Evolutionary conservation across 2,113 vertebrate genomes (phyloP).

Genomic region (Apus apus): DNA sequence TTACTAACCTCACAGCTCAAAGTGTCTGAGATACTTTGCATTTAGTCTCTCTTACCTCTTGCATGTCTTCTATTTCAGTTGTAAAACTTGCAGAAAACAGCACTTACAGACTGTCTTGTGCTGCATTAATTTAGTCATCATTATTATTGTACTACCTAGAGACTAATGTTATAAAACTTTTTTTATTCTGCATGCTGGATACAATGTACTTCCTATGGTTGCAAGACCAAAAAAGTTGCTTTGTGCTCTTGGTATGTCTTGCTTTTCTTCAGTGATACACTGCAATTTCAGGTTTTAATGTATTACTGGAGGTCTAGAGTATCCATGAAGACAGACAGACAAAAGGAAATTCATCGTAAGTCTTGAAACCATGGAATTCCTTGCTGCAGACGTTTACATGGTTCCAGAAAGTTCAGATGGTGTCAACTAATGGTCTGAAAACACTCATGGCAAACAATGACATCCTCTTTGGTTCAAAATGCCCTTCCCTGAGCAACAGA

Average conservation of each 20-base stretch:
- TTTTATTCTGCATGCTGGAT: background rate
- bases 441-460: background rate
- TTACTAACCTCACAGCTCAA: background rate
- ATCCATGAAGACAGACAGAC: background rate
- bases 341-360: accelerated
- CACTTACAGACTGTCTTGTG: background rate
- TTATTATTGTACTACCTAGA: background rate
- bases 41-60: background rate
- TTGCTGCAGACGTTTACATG: background rate
- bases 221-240: background rate
- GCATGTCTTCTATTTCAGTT: background rate
- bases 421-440: background rate
- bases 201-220: background rate
- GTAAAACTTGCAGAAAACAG: background rate
- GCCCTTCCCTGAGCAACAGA: accelerated
- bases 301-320: background rate
- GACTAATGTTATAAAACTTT: accelerated
- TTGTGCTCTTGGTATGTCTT: background rate
- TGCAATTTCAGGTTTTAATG: background rate
- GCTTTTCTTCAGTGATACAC: background rate
- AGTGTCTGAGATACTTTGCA: background rate
- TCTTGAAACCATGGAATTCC: background rate
- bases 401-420: background rate
- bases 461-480: background rate
- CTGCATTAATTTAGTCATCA: background rate